These are phyloP conservation scores for Amyelois transitella DNA, from an alignment of 1,140 invertebrate genomes.

Conservation along the genomic window DNA sequence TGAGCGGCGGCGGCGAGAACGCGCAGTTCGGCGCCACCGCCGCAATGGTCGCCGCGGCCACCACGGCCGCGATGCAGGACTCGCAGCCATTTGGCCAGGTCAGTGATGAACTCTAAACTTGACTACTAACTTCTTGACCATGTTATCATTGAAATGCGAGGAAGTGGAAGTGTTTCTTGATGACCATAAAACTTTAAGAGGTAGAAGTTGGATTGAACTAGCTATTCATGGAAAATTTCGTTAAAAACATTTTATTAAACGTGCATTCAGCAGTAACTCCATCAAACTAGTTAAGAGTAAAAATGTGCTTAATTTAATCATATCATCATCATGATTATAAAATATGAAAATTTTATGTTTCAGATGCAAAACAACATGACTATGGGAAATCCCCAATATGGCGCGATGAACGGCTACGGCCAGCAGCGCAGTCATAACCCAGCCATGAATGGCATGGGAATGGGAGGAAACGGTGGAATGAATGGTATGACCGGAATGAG, in stretches of 20 bases:
- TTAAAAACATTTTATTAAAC: too few relatives aligned
- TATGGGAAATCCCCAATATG: slow-evolving; percentile 73
- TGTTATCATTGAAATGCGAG: neutral
- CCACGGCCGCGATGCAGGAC: slow-evolving; percentile 72
- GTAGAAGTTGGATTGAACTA: too few relatives aligned
- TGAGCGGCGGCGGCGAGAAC: slow-evolving; percentile 73
- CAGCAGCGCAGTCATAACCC: slow-evolving; percentile 72
- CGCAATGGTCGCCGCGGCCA: slow-evolving; percentile 71
- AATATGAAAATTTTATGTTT: slow-evolving; percentile 20
- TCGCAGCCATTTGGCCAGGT: slow-evolving; percentile 74
- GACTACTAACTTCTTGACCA: neutral
- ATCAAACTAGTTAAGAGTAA: too few relatives aligned
- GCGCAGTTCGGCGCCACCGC: slow-evolving; percentile 72
- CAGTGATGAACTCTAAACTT: slow-evolving; percentile 4
- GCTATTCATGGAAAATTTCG: too few relatives aligned
- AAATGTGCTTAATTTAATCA: too few relatives aligned
- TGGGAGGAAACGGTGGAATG: slow-evolving; percentile 78
- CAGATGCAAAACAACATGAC: slow-evolving; percentile 75
- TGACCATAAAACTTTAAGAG: too few relatives aligned
- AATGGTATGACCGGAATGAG: slow-evolving; percentile 75
- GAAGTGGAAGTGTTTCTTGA: too few relatives aligned
- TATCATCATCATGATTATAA: too few relatives aligned
- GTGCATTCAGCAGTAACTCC: too few relatives aligned
- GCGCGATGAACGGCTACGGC: slow-evolving; percentile 72
- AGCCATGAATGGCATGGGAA: slow-evolving; percentile 78